Evolutionary conservation across 2,113 vertebrate species (phyloP), one percentile per base, ranked within the genome.

Genomic region (Microcebus tavaratra): DNA sequence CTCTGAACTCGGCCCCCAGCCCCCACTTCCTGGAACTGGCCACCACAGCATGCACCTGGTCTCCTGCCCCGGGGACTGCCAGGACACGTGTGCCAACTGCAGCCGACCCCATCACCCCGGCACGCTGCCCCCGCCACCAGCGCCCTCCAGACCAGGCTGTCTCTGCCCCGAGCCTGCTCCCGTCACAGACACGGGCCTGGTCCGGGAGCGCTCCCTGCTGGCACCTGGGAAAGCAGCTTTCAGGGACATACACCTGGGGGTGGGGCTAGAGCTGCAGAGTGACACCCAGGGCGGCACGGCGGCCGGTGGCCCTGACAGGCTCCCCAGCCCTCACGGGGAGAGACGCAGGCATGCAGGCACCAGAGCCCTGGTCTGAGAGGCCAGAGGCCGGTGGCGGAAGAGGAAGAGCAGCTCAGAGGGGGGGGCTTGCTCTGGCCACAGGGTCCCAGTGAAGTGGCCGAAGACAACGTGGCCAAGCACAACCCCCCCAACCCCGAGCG

Each of bases 121-220:
- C 73, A 48, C 36, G 5, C 14, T 48, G 17, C 11, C 73, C 48
- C 45, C 5, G 2, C 2, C 3, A 13, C 73, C 42, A 31, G 14
- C 15, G 14, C 39, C 73, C 42, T 48, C 31, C 48, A 78, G 75
- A 34, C 31, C 75, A 53, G 48, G 29, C 75, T 50, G 4, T 0
- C 14, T 50, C 45, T 3, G 23, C 34, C 23, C 70, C 3, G n/a
- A 1, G 14, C 23, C 59, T 15, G n/a, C 18, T 57, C 36, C 4
- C 25, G 39, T 7, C 20, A 39, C 42, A 23, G 25, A 14, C 39
- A 25, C 12, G 6, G 34, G 5, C 79, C 68, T 48, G 17, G 42
- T 50, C 42, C 17, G 21, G n/a, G 3, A 75, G 42, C 0, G 2
- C 45, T 5, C 0, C 1, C 45, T 5, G 5, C 1, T 17, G 23